These are phyloP conservation scores for Peromyscus attwateri DNA, from an alignment of 2,797 vertebrate genomes.

Conservation along the genomic window DNA sequence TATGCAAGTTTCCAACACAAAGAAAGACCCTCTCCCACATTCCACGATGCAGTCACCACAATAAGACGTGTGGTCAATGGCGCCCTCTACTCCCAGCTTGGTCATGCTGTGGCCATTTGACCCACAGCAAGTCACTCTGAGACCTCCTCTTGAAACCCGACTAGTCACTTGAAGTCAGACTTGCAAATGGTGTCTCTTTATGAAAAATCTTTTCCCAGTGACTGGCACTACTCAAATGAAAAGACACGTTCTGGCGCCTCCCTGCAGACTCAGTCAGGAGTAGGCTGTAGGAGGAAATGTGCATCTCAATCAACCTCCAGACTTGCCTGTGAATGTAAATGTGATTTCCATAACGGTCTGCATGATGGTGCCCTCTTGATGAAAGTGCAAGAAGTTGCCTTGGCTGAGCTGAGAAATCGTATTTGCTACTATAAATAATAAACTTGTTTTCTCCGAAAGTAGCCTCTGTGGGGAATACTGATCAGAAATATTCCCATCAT, in stretches of 20 bases:
- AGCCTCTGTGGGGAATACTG: conserved; percentile 67
- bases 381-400: conserved; percentile 70
- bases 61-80: background rate
- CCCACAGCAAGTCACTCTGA: background rate
- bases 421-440: conserved; percentile 84
- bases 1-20: background rate
- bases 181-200: background rate
- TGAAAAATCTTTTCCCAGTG: conserved; percentile 15
- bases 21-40: background rate
- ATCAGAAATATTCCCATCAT: conserved; percentile 77
- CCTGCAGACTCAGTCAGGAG: background rate
- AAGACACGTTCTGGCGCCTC: background rate
- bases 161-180: background rate
- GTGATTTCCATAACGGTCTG: conserved; percentile 58
- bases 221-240: background rate
- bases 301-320: background rate
- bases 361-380: conserved; percentile 17
- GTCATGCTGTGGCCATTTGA: background rate
- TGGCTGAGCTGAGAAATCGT: conserved; percentile 66
- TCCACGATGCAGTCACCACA: background rate
- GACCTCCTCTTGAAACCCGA: background rate
- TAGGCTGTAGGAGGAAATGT: background rate
- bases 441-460: conserved; percentile 73
- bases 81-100: background rate
- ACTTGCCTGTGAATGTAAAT: background rate